phyloP scores from a whole-genome alignment of 2,888 invertebrate species.

The Acholoe squamosa region DNA sequence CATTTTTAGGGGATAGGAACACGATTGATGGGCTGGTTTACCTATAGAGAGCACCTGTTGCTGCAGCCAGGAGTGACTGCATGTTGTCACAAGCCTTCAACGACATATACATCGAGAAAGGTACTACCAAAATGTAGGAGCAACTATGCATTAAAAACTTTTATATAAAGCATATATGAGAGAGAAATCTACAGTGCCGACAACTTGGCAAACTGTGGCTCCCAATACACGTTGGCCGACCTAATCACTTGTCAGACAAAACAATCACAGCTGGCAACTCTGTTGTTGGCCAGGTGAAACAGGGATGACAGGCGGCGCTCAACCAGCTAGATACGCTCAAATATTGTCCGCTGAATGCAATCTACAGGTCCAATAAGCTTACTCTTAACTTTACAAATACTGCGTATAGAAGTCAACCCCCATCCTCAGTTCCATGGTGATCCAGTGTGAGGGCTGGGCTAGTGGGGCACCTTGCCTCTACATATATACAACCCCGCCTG shows the following conservation, averaged over 20 bases:
- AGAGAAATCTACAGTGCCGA: background rate
- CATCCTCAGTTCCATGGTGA: background rate
- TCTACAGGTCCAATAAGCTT: slow-evolving; percentile 60
- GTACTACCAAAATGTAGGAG: no score
- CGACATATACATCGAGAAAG: no score
- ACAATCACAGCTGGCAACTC: slow-evolving; percentile 56
- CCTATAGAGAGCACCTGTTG: no score
- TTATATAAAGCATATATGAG: no score
- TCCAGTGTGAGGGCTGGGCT: background rate
- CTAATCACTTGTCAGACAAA: slow-evolving; percentile 61
- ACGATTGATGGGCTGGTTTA: no score
- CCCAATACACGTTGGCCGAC: slow-evolving; percentile 3
- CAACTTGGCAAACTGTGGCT: slow-evolving; percentile 24
- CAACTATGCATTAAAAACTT: no score
- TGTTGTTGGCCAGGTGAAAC: slow-evolving; percentile 61
- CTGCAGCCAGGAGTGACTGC: no score
- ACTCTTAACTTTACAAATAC: slow-evolving; percentile 61
- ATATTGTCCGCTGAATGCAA: slow-evolving; percentile 58
- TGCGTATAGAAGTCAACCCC: slow-evolving; percentile 30
- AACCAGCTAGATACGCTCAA: slow-evolving; percentile 38
- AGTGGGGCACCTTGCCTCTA: background rate
- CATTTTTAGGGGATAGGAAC: no score
- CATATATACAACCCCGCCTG: background rate
- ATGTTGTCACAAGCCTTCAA: no score
- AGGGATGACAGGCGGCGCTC: slow-evolving; percentile 32